Conservation (phyloP, 2,888 invertebrate species). For the Drosophila picticornis region DNA sequence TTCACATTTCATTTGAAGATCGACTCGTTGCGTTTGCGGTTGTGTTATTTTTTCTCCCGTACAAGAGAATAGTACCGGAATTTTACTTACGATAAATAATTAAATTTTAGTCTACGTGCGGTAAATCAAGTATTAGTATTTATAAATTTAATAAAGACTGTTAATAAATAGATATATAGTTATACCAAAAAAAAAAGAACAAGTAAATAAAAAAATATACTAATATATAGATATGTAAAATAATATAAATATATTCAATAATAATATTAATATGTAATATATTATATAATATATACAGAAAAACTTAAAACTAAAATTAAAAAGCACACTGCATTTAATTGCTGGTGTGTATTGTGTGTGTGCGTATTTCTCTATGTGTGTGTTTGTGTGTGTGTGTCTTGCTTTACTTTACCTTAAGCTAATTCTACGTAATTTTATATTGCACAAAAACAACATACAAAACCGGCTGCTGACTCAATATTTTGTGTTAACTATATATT, state of each 20-base stretch:
- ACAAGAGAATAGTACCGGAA: slow-evolving; percentile 23
- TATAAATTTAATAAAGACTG: not conserved
- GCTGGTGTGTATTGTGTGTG: slow-evolving; percentile 32
- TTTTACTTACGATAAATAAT: slow-evolving; percentile 8
- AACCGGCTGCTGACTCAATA: slow-evolving; percentile 73
- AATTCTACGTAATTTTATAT: slow-evolving; percentile 57
- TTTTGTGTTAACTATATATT: slow-evolving; percentile 14
- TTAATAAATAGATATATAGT: not conserved
- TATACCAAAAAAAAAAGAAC: not conserved
- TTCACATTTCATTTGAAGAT: slow-evolving; percentile 73
- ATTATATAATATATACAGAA: not conserved
- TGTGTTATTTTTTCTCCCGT: slow-evolving; percentile 40
- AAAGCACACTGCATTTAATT: slow-evolving; percentile 64
- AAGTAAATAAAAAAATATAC: slow-evolving; percentile 3
- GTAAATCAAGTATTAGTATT: not conserved
- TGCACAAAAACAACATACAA: slow-evolving; percentile 48
- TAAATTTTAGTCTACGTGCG: not conserved
- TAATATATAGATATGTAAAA: not conserved
- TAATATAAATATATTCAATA: not conserved
- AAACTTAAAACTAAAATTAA: not conserved
- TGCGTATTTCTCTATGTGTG: not conserved
- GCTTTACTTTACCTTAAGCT: slow-evolving; percentile 54
- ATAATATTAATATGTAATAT: not conserved
- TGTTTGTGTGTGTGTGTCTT: not conserved
- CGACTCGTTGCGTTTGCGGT: slow-evolving; percentile 70